These are phyloP conservation scores for Cariama cristata DNA, from an alignment of 2,113 vertebrate species.

Conservation along the genomic window DNA sequence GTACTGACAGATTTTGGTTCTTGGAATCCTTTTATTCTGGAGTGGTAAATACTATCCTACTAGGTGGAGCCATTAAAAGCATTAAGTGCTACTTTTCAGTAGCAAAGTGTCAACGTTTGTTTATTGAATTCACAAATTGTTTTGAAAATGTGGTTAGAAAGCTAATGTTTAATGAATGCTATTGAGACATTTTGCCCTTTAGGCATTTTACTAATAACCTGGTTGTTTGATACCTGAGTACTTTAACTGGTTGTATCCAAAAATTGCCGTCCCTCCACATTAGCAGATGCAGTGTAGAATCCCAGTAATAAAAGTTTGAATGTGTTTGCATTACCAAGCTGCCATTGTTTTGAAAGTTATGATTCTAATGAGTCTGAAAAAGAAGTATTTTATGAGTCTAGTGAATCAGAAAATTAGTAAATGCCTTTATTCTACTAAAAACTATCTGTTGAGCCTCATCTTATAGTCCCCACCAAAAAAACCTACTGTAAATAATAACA, in stretches of 20 bases:
- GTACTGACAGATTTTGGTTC: not conserved
- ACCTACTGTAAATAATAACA: not conserved
- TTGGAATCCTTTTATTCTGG: not conserved
- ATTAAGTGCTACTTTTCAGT: not conserved
- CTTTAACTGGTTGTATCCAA: not conserved
- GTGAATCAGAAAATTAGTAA: not conserved
- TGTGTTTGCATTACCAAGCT: not conserved
- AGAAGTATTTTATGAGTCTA: not conserved
- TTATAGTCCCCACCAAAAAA: not conserved
- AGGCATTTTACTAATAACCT: not conserved
- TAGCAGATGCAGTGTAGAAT: not conserved
- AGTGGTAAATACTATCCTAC: not conserved
- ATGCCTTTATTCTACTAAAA: not conserved
- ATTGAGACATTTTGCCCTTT: not conserved
- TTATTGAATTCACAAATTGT: not conserved
- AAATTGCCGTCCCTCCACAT: not conserved
- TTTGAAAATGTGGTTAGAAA: not conserved
- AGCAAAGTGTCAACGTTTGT: not conserved
- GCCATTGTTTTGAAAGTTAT: not conserved
- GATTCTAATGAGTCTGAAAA: not conserved
- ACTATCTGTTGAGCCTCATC: not conserved
- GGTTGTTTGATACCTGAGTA: not conserved
- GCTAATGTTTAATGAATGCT: not conserved
- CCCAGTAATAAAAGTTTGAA: not conserved
- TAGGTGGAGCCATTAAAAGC: not conserved